Percentiles rank a stretch among this genome's conserved stretches.
Evolutionary conservation across 53 echinoderm and acorn worm genomes (phyloP).

Genomic region (Crossaster papposus): DNA sequence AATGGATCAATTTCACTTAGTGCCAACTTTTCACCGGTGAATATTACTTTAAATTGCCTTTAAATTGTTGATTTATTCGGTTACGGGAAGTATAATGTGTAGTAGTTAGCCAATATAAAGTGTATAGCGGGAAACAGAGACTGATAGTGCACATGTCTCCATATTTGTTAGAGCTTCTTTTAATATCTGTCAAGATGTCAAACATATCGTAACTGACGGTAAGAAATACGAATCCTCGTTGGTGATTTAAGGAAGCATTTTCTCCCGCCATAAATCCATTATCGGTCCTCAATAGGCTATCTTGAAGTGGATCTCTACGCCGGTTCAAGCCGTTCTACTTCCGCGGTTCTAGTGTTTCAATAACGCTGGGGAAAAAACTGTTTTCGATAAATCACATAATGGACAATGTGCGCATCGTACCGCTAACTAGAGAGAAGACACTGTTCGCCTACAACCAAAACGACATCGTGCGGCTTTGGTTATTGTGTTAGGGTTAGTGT

Average conservation of each 20-base stretch:
- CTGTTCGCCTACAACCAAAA: no score
- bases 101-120: background rate
- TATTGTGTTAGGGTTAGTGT: no score
- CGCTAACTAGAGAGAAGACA: background rate
- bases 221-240: background rate
- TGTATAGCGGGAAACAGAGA: background rate
- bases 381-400: background rate
- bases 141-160: background rate
- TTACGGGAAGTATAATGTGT: no score
- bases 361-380: background rate
- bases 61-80: no score
- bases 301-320: background rate
- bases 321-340: background rate
- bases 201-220: background rate
- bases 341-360: background rate
- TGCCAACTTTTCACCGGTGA: no score
- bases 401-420: background rate
- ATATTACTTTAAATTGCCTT: no score
- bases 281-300: background rate
- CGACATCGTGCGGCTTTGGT: no score
- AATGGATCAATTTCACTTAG: no score
- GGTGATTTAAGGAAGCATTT: background rate
- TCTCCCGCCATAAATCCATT: slow-evolving; percentile 5
- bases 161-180: background rate
- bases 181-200: background rate